These are phyloP conservation scores for Chaetogeoica ovagalla DNA, from an alignment of 2,888 invertebrate species.

Conservation along the genomic window DNA sequence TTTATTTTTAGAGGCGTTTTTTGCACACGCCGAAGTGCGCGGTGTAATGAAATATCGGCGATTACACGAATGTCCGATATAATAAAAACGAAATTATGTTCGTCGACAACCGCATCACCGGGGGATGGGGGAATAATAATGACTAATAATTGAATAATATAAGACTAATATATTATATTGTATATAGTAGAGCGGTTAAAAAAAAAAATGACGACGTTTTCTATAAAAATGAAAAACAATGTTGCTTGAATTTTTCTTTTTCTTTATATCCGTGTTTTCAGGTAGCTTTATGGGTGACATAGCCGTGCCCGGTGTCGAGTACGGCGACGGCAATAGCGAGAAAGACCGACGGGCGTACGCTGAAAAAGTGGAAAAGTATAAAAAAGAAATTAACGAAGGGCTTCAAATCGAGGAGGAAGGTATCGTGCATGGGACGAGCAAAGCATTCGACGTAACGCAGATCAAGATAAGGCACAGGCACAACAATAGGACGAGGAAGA, in stretches of 20 bases:
- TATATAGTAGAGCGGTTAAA: too few species aligned
- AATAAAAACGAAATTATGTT: too few species aligned
- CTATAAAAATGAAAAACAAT: not conserved
- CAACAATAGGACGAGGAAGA: constrained; percentile 59
- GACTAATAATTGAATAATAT: too few species aligned
- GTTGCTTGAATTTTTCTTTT: not conserved
- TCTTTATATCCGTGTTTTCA: constrained; percentile 60
- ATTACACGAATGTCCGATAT: too few species aligned
- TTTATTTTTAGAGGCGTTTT: too few species aligned
- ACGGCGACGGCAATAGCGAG: constrained; percentile 68
- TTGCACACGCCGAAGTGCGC: too few species aligned
- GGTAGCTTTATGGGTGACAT: constrained; percentile 83
- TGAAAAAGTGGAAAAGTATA: constrained; percentile 76
- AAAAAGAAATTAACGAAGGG: constrained; percentile 81
- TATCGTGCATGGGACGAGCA: constrained; percentile 61
- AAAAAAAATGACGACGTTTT: not conserved
- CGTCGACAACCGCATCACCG: too few species aligned
- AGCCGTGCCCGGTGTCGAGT: constrained; percentile 69
- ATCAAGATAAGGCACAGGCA: constrained; percentile 57
- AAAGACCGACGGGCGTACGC: constrained; percentile 35
- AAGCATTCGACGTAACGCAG: constrained; percentile 58
- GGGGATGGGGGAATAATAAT: too few species aligned
- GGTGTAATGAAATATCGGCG: too few species aligned
- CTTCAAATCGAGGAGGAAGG: constrained; percentile 84
- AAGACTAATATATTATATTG: too few species aligned